Percentiles rank a stretch among this genome's conserved stretches.
phyloP scores from a whole-genome alignment of 1,140 invertebrate genomes.

The Eupeodes corollae region DNA sequence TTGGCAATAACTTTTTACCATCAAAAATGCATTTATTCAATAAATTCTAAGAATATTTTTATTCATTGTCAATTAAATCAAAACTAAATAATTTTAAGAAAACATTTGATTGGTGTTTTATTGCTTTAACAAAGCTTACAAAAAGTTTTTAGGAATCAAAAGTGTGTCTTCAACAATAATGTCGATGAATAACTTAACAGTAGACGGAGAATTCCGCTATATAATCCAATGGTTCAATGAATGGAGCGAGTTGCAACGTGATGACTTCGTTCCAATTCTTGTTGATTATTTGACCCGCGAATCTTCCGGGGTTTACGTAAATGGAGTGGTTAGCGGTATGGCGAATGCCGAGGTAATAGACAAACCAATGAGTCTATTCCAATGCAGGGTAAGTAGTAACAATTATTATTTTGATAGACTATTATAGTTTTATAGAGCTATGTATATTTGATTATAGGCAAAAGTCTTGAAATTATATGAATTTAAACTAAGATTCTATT shows the following conservation, averaged over 20 bases:
- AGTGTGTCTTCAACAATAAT: slow-evolving; percentile 17
- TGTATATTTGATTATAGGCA: too few species aligned
- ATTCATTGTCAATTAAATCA: too few species aligned
- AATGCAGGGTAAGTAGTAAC: slow-evolving; percentile 59
- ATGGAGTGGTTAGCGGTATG: slow-evolving; percentile 60
- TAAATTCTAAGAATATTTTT: too few species aligned
- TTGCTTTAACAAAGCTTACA: too few species aligned
- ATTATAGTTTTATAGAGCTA: not conserved
- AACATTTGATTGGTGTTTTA: too few species aligned
- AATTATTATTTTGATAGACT: not conserved
- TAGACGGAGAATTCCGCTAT: slow-evolving; percentile 63
- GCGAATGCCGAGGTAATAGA: slow-evolving; percentile 53
- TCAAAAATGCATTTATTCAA: too few species aligned
- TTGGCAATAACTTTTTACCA: too few species aligned
- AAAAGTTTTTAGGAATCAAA: too few species aligned
- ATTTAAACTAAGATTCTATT: too few species aligned
- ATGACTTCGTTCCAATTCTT: slow-evolving; percentile 69
- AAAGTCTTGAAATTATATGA: too few species aligned
- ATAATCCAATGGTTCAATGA: slow-evolving; percentile 77
- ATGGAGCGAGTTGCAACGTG: slow-evolving; percentile 75
- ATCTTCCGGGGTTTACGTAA: slow-evolving; percentile 48
- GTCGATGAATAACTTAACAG: slow-evolving; percentile 30
- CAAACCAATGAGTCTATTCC: slow-evolving; percentile 73
- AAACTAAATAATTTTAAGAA: too few species aligned
- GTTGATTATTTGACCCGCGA: slow-evolving; percentile 50